Evolutionary conservation across 2,113 vertebrate genomes (phyloP), one percentile per base, ranked within the genome.

Genomic region (Dipodomys stephensi): DNA sequence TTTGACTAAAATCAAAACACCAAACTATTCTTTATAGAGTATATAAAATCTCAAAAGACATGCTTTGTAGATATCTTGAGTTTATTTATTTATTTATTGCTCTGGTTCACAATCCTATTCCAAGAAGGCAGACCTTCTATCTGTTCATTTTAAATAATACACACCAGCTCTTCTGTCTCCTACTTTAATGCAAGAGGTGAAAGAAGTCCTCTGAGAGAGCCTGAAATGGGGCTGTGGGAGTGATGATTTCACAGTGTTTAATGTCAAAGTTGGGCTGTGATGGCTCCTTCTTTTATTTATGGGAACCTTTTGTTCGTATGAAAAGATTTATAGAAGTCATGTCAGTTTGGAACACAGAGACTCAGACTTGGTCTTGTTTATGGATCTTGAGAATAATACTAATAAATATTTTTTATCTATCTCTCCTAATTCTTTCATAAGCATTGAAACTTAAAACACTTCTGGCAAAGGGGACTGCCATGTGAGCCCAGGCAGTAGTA

Each of bases 1-100:
- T 18, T 93, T 46, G 81, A 80, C 32, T 84, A 44, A 91, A 91
- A 82, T 78, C 81, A 88, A 88, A 90, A 91, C 16, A 39, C 11
- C 25, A 71, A 67, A 35, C 30, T 69, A 19, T n/a, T 72, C 32
- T 72, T 49, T 7, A 22, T 25, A 49, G 19, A 84, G 23, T 27
- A 60, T 30, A 62, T 83, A 57, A 7, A 20, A 39, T 83, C 46
- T 88, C 25, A 78, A 93, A 89, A 53, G 49, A 23, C 2, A 44
- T 64, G 18, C 57, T 64, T 83, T 12, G 0, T 91, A 69, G 57
- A 67, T 44, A 64, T 3, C 62, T 80, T 25, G 57, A 72, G 69
- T 9, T 77, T 90, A 44, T 73, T 76, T 94, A 39, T 0, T 67
- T 16, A 71, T 89, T 83, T 93, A n/a, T 84, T 64, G 28, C 46